Percentiles rank a stretch among this genome's conserved stretches.
These are phyloP conservation scores for Strigops habroptila DNA, from an alignment of 2,113 vertebrate genomes.

Conservation along the genomic window DNA sequence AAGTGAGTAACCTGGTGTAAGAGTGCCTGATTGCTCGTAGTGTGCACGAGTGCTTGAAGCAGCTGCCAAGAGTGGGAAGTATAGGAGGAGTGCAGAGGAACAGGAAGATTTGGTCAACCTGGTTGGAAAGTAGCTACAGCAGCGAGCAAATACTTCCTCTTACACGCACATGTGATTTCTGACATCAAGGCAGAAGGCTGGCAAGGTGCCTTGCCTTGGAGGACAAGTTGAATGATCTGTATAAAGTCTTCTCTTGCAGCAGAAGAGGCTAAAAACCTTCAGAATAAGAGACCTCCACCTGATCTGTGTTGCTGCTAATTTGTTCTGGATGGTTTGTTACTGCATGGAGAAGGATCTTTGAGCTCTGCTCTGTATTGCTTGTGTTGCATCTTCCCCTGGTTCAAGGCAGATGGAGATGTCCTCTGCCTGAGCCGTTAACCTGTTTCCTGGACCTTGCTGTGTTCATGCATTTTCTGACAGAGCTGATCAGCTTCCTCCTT, in stretches of 20 bases:
- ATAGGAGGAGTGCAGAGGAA: neutral
- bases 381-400: neutral
- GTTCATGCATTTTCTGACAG: neutral
- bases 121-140: neutral
- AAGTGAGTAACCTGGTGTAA: neutral
- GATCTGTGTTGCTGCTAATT: neutral
- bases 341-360: neutral
- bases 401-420: neutral
- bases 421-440: neutral
- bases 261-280: neutral
- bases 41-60: neutral
- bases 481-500: neutral
- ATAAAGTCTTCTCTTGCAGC: neutral
- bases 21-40: neutral
- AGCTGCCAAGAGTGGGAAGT: neutral
- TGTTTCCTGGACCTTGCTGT: neutral
- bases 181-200: neutral
- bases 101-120: neutral
- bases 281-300: neutral
- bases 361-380: neutral
- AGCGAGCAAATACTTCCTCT: neutral
- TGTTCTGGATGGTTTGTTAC: neutral
- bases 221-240: neutral
- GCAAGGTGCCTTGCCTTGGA: neutral
- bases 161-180: rapidly evolving